phyloP scores from a whole-genome alignment of 2,888 invertebrate species.

The Loripinus fragilis region DNA sequence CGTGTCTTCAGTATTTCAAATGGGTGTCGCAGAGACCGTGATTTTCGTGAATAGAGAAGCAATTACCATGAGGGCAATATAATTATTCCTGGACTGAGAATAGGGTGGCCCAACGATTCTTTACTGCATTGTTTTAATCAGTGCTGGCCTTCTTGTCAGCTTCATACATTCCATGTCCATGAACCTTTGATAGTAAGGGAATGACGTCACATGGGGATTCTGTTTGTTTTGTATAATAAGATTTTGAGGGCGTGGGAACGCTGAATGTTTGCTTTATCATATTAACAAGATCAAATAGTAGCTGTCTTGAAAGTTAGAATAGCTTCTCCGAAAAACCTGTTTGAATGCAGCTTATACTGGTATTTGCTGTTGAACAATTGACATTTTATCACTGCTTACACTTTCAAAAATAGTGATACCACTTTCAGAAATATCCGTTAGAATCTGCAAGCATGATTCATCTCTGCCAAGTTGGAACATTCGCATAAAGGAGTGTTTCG shows the following conservation, averaged over 20 bases:
- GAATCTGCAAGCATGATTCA: too few species aligned
- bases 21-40: not conserved
- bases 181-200: too few species aligned
- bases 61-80: constrained; percentile 3
- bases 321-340: not conserved
- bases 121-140: not conserved
- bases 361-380: not conserved
- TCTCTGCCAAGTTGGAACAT: too few species aligned
- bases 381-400: not conserved
- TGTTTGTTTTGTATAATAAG: not conserved
- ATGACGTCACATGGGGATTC: not conserved
- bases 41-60: not conserved
- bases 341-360: not conserved
- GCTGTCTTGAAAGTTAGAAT: not conserved
- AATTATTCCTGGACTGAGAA: not conserved
- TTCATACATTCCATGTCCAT: not conserved
- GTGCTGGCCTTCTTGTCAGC: not conserved
- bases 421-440: too few species aligned
- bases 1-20: not conserved
- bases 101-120: constrained; percentile 10
- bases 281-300: not conserved
- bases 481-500: too few species aligned
- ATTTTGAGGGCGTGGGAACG: not conserved
- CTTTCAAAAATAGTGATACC: not conserved
- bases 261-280: not conserved